Evolutionary conservation across 1,140 invertebrate species (phyloP).

Genomic region (Pogonomyrmex barbatus): DNA sequence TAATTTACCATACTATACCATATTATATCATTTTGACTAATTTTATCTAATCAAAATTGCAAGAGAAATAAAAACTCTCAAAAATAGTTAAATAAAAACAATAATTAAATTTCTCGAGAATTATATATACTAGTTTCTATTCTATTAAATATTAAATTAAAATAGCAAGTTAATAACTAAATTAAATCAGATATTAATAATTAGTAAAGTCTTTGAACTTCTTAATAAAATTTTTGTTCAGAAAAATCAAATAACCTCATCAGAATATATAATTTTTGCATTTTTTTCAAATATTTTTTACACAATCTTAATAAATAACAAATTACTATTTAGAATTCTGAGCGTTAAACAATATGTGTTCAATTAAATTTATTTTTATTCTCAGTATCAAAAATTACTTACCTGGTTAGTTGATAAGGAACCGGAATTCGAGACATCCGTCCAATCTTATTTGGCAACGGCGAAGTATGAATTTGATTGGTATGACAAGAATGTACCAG

Average conservation of each 20-base stretch:
- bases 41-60: background rate
- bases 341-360: background rate
- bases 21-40: background rate
- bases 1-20: slow-evolving; percentile 49
- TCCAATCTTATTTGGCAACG: slow-evolving; percentile 26
- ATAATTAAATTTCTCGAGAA: background rate
- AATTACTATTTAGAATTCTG: slow-evolving; percentile 1
- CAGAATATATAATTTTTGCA: background rate
- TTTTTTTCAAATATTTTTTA: slow-evolving; percentile 23
- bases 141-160: slow-evolving; percentile 19
- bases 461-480: slow-evolving; percentile 72
- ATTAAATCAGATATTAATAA: background rate
- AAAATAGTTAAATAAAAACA: background rate
- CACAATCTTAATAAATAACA: background rate
- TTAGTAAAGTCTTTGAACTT: background rate
- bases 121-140: background rate
- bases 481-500: slow-evolving; percentile 68
- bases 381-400: slow-evolving; percentile 70
- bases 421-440: slow-evolving; percentile 2
- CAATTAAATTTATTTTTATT: slow-evolving; percentile 23
- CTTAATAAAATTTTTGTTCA: background rate
- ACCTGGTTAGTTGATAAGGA: slow-evolving; percentile 3
- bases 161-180: background rate
- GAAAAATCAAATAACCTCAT: background rate
- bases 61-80: background rate